Percentiles rank a stretch among this genome's conserved stretches.
Conservation (phyloP, 2,113 vertebrate genomes). For the Dasyurus viverrinus region DNA sequence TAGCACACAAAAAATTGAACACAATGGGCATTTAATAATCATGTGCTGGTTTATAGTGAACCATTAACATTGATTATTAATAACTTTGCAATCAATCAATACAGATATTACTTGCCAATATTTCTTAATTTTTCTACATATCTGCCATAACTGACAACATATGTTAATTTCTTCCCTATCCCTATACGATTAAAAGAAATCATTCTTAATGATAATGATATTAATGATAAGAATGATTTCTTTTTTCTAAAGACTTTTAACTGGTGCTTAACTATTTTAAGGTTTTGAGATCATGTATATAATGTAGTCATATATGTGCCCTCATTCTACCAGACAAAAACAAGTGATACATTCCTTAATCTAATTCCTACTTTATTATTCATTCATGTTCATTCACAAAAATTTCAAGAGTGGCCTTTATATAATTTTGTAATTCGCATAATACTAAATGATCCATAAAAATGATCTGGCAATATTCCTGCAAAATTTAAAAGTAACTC, state of each 20-base stretch:
- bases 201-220: too few species aligned
- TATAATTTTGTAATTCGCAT: background rate
- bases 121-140: background rate
- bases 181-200: background rate
- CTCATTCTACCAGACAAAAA: background rate
- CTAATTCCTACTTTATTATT: background rate
- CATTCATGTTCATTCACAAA: background rate
- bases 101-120: background rate
- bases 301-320: background rate
- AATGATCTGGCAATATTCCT: background rate
- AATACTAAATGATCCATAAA: background rate
- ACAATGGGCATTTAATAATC: background rate
- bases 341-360: background rate
- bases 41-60: background rate
- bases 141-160: background rate
- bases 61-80: background rate
- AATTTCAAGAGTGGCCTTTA: background rate
- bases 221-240: background rate
- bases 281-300: background rate
- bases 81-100: background rate
- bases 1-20: too few species aligned
- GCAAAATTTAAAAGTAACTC: background rate
- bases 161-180: background rate
- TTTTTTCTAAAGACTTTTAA: background rate
- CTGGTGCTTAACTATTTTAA: background rate